These are phyloP conservation scores for Calliphora vomitoria DNA, from an alignment of 2,888 invertebrate genomes.

Conservation along the genomic window DNA sequence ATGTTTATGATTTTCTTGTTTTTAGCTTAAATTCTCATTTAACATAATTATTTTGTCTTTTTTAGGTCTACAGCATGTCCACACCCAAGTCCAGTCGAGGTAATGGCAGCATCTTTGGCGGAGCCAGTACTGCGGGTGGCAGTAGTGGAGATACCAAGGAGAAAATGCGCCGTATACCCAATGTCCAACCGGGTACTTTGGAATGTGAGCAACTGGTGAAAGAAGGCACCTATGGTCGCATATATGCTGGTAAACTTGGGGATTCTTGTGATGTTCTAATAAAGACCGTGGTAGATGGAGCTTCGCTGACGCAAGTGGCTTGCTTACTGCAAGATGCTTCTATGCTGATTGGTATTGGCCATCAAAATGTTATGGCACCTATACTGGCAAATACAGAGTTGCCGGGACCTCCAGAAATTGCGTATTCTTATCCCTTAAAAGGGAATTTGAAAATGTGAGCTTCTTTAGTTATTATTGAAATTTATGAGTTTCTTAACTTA, in stretches of 20 bases:
- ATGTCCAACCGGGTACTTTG: slow-evolving; percentile 86
- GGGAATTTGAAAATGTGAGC: slow-evolving; percentile 88
- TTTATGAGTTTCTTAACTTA: no score
- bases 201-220: slow-evolving; percentile 86
- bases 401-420: slow-evolving; percentile 87
- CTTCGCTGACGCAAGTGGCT: slow-evolving; percentile 88
- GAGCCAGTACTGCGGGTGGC: slow-evolving; percentile 80
- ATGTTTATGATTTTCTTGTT: background rate
- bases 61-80: slow-evolving; percentile 84
- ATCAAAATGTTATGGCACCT: slow-evolving; percentile 89
- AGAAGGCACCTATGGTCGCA: slow-evolving; percentile 91
- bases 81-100: slow-evolving; percentile 83
- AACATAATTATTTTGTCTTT: slow-evolving; percentile 50
- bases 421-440: slow-evolving; percentile 88
- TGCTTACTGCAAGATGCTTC: slow-evolving; percentile 89
- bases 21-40: background rate
- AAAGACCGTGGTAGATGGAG: slow-evolving; percentile 91
- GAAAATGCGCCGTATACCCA: slow-evolving; percentile 86
- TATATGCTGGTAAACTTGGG: slow-evolving; percentile 87
- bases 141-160: slow-evolving; percentile 85
- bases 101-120: slow-evolving; percentile 79
- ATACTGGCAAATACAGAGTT: slow-evolving; percentile 87
- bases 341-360: slow-evolving; percentile 88
- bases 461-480: background rate
- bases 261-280: slow-evolving; percentile 88